Evolutionary conservation across 2,888 invertebrate genomes (phyloP).

Genomic region (Caprella mutica): DNA sequence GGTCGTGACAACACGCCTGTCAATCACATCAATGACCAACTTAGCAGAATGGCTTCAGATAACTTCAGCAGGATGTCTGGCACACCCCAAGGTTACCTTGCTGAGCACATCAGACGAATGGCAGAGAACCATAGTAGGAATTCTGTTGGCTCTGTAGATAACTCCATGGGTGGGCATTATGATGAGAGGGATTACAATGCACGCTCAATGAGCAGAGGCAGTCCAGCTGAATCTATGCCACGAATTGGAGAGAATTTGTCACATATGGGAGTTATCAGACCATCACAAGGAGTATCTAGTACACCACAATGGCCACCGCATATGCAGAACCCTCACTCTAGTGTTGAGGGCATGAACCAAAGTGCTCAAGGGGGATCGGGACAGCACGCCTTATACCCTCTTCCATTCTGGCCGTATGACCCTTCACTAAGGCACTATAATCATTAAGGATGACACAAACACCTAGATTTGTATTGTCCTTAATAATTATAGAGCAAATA

Average conservation of each 20-base stretch:
- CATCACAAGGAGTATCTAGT: conserved; percentile 32
- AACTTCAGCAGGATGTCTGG: conserved; percentile 33
- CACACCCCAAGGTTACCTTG: conserved; percentile 30
- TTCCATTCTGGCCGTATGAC: conserved; percentile 34
- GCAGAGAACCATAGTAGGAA: conserved; percentile 32
- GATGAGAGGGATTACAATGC: conserved; percentile 33
- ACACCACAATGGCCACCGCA: conserved; percentile 34
- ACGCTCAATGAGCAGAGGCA: conserved; percentile 30
- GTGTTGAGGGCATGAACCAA: conserved; percentile 33
- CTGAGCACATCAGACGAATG: conserved; percentile 31
- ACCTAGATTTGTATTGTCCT: too few relatives aligned
- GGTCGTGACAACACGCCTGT: conserved; percentile 26
- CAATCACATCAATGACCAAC: conserved; percentile 27
- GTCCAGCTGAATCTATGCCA: conserved; percentile 29
- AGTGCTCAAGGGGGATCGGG: conserved; percentile 26
- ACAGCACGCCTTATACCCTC: conserved; percentile 31
- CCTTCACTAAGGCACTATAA: conserved; percentile 32
- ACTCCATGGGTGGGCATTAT: conserved; percentile 21
- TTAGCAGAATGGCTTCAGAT: conserved; percentile 31
- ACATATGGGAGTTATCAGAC: conserved; percentile 33
- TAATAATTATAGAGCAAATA: too few relatives aligned
- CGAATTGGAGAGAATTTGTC: conserved; percentile 31
- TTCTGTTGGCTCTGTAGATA: not conserved
- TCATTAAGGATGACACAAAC: too few relatives aligned
- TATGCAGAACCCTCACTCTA: conserved; percentile 33